These are phyloP conservation scores for Anseranas semipalmata DNA, from an alignment of 2,113 vertebrate genomes.

Conservation along the genomic window DNA sequence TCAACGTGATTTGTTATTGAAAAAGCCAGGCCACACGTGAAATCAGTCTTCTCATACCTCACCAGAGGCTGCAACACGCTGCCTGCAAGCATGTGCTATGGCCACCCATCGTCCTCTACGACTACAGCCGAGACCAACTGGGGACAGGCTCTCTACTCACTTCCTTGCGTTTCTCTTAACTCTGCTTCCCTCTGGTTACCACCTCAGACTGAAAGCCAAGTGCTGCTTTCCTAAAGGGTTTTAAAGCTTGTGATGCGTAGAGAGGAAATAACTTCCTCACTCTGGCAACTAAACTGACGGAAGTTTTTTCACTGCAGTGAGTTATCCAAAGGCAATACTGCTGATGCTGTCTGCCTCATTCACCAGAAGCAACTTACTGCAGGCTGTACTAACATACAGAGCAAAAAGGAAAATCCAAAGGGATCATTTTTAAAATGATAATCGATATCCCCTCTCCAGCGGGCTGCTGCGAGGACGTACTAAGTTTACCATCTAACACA, in stretches of 20 bases:
- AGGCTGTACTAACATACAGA: background rate
- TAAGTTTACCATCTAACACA: background rate
- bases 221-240: background rate
- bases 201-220: background rate
- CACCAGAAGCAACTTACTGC: background rate
- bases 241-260: background rate
- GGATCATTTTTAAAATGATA: background rate
- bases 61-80: accelerated
- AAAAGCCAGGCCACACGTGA: background rate
- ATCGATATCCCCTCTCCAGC: background rate
- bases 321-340: background rate
- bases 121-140: background rate
- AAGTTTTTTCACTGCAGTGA: background rate
- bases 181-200: background rate
- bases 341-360: background rate
- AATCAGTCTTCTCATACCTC: background rate
- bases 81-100: background rate
- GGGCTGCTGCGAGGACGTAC: background rate
- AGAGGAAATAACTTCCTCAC: background rate
- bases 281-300: background rate
- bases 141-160: background rate
- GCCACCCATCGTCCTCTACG: background rate
- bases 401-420: background rate
- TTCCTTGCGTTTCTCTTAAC: background rate
- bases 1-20: background rate